Evolutionary conservation across 2,888 invertebrate genomes (phyloP).

Genomic region (Drosophila longiperda): DNA sequence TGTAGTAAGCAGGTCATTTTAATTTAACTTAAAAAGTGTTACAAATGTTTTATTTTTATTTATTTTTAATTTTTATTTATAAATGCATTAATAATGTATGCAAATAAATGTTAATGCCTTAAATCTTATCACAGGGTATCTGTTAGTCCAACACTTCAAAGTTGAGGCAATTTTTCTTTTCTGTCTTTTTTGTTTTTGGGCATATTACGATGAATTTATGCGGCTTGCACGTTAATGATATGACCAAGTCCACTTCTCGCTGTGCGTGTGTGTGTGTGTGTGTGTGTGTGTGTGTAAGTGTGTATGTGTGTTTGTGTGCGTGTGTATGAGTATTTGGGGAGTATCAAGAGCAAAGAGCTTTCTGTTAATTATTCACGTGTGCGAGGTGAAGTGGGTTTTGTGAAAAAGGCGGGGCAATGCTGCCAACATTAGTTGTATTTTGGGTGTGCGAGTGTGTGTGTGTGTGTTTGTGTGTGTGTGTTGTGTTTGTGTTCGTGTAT

Average conservation of each 20-base stretch:
- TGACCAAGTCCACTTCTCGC: slow-evolving; percentile 45
- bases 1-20: not conserved
- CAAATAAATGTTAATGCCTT: too few relatives aligned
- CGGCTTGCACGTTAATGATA: slow-evolving; percentile 71
- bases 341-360: slow-evolving; percentile 26
- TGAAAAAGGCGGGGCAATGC: slow-evolving; percentile 5
- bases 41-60: not conserved
- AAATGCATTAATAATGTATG: not conserved
- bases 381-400: slow-evolving; percentile 7
- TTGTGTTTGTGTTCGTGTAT: slow-evolving; percentile 34
- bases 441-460: not conserved
- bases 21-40: not conserved
- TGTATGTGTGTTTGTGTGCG: not conserved
- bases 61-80: too few relatives aligned
- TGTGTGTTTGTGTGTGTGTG: slow-evolving; percentile 28
- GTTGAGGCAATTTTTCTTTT: not conserved
- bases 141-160: not conserved
- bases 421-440: slow-evolving; percentile 58
- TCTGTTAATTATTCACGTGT: slow-evolving; percentile 71
- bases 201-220: slow-evolving; percentile 60
- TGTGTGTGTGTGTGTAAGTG: not conserved
- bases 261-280: not conserved
- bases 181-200: slow-evolving; percentile 22
- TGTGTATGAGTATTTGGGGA: not conserved
- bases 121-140: not conserved